Evolutionary conservation across 2,113 vertebrate species (phyloP).

Genomic region (Callipepla squamata): DNA sequence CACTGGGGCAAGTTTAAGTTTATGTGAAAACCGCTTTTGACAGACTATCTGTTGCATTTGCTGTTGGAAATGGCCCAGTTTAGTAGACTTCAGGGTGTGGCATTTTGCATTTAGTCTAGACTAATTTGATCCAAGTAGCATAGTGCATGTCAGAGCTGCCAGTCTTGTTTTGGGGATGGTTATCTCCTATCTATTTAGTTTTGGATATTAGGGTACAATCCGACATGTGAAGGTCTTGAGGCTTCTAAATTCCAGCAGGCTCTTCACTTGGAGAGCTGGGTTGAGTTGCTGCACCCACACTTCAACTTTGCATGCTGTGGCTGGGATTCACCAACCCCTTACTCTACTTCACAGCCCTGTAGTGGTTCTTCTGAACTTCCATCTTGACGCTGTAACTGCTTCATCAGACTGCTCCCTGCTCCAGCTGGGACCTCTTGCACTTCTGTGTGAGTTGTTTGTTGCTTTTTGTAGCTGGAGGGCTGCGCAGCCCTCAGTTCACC

Average conservation of each 20-base stretch:
- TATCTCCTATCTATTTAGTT: background rate
- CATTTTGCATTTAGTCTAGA: conserved; percentile 31
- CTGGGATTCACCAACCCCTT: background rate
- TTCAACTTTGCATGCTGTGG: fast-evolving
- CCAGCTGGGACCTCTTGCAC: background rate
- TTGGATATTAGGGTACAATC: background rate
- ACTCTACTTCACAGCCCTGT: background rate
- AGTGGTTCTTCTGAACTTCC: background rate
- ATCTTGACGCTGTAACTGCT: background rate
- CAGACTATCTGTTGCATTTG: background rate
- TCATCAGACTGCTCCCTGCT: background rate
- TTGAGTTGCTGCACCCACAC: background rate
- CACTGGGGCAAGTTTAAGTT: background rate
- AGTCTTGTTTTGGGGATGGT: background rate
- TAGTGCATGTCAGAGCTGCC: background rate
- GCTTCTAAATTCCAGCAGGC: background rate
- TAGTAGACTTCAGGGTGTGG: background rate
- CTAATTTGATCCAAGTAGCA: conserved; percentile 1
- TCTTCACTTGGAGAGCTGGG: background rate
- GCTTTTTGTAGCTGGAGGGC: background rate
- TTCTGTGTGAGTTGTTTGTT: background rate
- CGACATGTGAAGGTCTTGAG: background rate
- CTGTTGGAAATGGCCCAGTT: background rate
- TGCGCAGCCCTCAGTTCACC: background rate
- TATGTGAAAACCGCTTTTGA: background rate